Conservation (phyloP, 2,797 vertebrate genomes). For the Luscinia luscinia region DNA sequence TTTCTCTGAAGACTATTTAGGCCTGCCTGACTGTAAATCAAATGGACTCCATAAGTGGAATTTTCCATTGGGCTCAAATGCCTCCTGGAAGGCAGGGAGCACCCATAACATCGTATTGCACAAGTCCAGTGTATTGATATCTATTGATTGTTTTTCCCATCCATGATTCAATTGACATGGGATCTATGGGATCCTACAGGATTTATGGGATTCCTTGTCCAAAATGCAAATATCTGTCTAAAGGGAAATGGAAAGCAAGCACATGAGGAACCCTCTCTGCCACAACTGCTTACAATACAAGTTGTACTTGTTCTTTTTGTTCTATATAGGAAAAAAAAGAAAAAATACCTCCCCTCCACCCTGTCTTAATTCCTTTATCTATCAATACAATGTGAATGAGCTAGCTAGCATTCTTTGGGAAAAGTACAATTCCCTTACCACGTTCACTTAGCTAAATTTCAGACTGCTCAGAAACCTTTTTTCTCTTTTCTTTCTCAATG, state of each 20-base stretch:
- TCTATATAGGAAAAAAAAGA: background rate
- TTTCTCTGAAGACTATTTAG: background rate
- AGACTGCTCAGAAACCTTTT: background rate
- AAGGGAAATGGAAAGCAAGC: background rate
- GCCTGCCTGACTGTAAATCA: background rate
- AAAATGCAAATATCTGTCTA: background rate
- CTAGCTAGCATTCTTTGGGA: background rate
- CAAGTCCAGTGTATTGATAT: background rate
- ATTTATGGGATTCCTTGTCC: background rate
- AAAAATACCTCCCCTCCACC: rapidly evolving
- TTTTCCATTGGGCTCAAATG: background rate
- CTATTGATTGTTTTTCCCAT: background rate
- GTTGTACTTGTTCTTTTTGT: background rate
- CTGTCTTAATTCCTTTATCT: background rate
- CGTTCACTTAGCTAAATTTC: background rate
- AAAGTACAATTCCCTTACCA: background rate
- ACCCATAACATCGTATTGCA: background rate
- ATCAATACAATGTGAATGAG: background rate
- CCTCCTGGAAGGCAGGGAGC: background rate
- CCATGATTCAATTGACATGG: background rate
- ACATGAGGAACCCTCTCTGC: background rate
- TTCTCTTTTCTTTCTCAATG: background rate
- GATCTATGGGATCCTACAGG: background rate
- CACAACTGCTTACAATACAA: rapidly evolving
- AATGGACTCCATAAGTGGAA: background rate